Percentiles rank a stretch among this genome's conserved stretches.
Conservation (phyloP, 2,113 vertebrate species). For the Nibea coibor region DNA sequence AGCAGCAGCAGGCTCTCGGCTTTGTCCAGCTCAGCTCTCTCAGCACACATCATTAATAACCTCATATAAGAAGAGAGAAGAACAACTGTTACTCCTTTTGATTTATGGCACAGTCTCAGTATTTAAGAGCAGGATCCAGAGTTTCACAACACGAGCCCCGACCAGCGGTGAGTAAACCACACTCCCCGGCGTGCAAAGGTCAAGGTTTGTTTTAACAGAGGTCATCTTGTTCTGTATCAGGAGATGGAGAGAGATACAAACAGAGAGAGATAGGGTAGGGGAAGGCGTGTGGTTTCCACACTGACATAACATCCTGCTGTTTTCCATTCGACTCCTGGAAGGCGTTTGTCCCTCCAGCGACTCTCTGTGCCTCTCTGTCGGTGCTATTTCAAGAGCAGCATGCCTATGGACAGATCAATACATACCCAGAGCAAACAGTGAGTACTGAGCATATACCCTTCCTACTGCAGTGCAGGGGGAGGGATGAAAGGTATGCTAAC, state of each 20-base stretch:
- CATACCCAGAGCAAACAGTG: constrained; percentile 60
- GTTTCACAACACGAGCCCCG: constrained; percentile 26
- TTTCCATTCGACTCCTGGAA: constrained; percentile 47
- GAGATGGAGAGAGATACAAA: constrained; percentile 29
- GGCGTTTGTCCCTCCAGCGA: constrained; percentile 35
- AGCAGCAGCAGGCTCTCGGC: constrained; percentile 59
- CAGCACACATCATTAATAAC: constrained; percentile 78
- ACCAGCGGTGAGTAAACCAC: constrained; percentile 55
- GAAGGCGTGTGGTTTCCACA: constrained; percentile 28
- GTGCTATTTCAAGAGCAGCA: constrained; percentile 80
- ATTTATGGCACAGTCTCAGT: constrained; percentile 75
- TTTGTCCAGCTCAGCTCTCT: constrained; percentile 71
- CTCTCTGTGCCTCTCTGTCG: constrained; percentile 44
- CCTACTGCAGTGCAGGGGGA: constrained; percentile 61
- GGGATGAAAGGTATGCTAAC: constrained; percentile 51
- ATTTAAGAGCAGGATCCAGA: constrained; percentile 55
- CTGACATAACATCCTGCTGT: constrained; percentile 48
- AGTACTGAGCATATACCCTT: constrained; percentile 44
- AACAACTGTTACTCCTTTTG: constrained; percentile 67
- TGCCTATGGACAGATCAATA: constrained; percentile 76
- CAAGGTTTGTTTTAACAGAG: constrained; percentile 72
- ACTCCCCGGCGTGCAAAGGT: constrained; percentile 57
- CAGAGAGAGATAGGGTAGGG: constrained; percentile 3
- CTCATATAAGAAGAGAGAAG: constrained; percentile 53
- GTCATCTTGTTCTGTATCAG: constrained; percentile 49